Percentiles rank a stretch among this genome's conserved stretches.
Conservation (phyloP, 2,888 invertebrate species). For the Clunio marinus region DNA sequence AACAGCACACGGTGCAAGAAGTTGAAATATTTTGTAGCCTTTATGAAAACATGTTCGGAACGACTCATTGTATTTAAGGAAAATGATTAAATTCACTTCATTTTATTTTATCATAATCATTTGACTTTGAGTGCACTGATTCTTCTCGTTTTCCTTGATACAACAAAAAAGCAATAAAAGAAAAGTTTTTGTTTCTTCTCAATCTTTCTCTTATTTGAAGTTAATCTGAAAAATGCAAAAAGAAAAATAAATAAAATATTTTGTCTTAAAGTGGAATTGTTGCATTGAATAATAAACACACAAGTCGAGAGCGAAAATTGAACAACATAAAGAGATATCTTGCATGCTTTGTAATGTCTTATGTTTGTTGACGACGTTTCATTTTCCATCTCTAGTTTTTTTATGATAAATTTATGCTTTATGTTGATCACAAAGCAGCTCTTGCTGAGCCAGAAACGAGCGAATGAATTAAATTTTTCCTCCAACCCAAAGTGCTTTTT, state of each 20-base stretch:
- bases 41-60: neutral
- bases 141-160: no score
- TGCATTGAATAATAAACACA: constrained; percentile 13
- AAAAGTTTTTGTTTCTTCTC: no score
- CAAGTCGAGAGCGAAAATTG: constrained; percentile 32
- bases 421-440: neutral
- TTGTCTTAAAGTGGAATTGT: neutral
- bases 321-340: constrained; percentile 19
- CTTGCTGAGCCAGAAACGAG: neutral
- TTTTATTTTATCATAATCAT: constrained; percentile 25
- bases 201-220: constrained; percentile 7
- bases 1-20: no score
- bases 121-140: neutral
- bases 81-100: constrained; percentile 1
- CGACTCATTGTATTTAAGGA: neutral
- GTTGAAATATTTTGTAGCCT: neutral
- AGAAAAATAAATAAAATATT: neutral
- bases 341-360: constrained; percentile 17
- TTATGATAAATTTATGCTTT: constrained; percentile 18
- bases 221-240: constrained; percentile 31
- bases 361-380: constrained; percentile 17
- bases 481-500: neutral
- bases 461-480: neutral
- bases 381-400: constrained; percentile 1
- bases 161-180: no score